Evolutionary conservation across 2,888 invertebrate species (phyloP), one percentile per base, ranked within the genome.

Genomic region (Drosophila prostipennis): DNA sequence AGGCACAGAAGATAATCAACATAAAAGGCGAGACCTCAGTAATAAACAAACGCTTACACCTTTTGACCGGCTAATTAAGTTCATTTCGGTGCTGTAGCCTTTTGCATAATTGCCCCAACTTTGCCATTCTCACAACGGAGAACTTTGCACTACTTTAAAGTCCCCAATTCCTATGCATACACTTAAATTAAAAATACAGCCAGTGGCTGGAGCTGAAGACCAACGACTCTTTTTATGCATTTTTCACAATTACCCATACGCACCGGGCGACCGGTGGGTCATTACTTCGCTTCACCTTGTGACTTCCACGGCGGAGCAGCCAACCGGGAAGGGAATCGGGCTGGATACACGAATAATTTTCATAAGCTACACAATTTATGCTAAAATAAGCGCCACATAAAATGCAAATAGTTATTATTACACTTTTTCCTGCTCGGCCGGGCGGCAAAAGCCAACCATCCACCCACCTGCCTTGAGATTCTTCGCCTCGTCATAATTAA

Each of bases 361-460:
- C 82, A 81, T 82, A 84, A 82, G 82, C 79, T 84, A 65, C 73
- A 76, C 79, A 82, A 80, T 82, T 81, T 82, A 82, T 82, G 82
- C 84, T 84, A 82, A 84, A 84, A 82, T 82, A 82, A 82, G 82
- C 82, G 82, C 73, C 78, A 76, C 82, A 82, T 82, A 82, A 82
- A 84, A 82, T 82, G 82, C 82, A 82, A 82, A 82, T 82, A 82
- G 82, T 82, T 82, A 84, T 80, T 84, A 84, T 84, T 81, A 84
- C 82, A 84, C 74, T 81, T 84, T 83, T 84, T 76, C 55, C 37
- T 51, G 53, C 72, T 76, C 36, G 52, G 6, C 69, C 53, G 45
- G 61, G 65, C 59, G 26, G 32, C 19, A 43, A 29, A 36, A 32
- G 29, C 29, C 29, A 6, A 45, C 10, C 36, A 2, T 19, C 53